phyloP scores from a whole-genome alignment of 1,140 invertebrate genomes.

The Halictus rubicundus region DNA sequence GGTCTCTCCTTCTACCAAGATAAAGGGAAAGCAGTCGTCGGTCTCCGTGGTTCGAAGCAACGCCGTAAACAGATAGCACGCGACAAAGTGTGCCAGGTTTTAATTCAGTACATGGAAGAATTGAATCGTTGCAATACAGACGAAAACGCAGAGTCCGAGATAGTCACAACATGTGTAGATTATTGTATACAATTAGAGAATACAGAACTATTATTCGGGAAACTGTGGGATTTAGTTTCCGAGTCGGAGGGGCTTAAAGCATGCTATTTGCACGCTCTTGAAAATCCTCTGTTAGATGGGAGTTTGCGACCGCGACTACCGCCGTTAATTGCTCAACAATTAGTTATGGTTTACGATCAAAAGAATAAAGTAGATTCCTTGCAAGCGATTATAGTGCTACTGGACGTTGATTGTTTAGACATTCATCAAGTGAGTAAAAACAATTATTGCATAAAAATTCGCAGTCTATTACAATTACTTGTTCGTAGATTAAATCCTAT shows the following conservation, averaged over 20 bases:
- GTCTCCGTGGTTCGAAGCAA: constrained; percentile 82
- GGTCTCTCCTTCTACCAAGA: constrained; percentile 87
- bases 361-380: constrained; percentile 83
- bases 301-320: constrained; percentile 80
- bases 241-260: constrained; percentile 75
- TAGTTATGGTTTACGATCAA: constrained; percentile 83
- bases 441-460: background rate
- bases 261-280: constrained; percentile 80
- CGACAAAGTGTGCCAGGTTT: constrained; percentile 82
- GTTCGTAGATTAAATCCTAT: too few relatives aligned
- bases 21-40: constrained; percentile 85
- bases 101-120: constrained; percentile 82
- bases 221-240: constrained; percentile 80
- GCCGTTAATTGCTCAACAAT: constrained; percentile 85
- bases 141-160: constrained; percentile 64
- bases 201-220: constrained; percentile 81
- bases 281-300: constrained; percentile 80
- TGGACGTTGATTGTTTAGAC: constrained; percentile 92
- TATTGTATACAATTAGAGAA: constrained; percentile 78
- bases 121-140: constrained; percentile 80
- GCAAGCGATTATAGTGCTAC: constrained; percentile 90
- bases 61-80: constrained; percentile 83
- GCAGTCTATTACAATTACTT: too few relatives aligned
- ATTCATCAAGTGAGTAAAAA: constrained; percentile 87
- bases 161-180: constrained; percentile 74